Base-by-base conservation (phyloP, 2,888 invertebrate genomes). In the Opisthograptis luteolata region DNA sequence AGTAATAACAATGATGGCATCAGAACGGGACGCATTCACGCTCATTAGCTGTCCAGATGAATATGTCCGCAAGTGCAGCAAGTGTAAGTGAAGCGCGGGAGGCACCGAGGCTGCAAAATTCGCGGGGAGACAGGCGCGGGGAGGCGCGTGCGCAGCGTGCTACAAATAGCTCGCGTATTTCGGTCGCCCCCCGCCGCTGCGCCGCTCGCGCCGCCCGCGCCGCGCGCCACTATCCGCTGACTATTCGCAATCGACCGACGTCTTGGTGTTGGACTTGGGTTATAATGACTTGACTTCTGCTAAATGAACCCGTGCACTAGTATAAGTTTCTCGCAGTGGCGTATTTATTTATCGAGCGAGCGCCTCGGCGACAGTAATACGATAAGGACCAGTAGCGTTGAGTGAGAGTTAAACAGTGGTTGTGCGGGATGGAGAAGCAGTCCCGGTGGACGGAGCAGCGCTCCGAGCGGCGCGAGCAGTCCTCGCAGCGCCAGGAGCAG, bases 161-260 rank as follows among this genome's bases (percentile, higher is more conserved):
- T 88, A 80, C 68, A 90, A 89, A 88, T 89, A 90, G 79, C 89
- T 77, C 80, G 79, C 79, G 85, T 88, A 89, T 88, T 88, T 87
- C 81, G 86, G 87, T 84, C 84, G 80, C 70, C 67, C 75, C 79
- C 73, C 62, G 54, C 48, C 62, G 66, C 74, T 68, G 66, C 56
- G 47, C 66, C 62, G 52, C 66, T 32, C 12, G 65, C 64, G 43
- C 46, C 78, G 79, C 76, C 69, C 73, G 79, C 83, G 73, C 79
- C 76, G 70, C 72, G n/a, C 75, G 71, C 68, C 76, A 95, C 94
- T 95, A 94, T 94, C 95, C 95, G 95, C 95, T 95, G 94, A 94
- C 95, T 94, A 95, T 95, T 95, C 94, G 95, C 95, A 95, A 95
- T 95, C 96, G 96, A 96, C 95, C 96, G 96, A 96, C 96, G 96